Evolutionary conservation across 2,113 vertebrate genomes (phyloP), one percentile per base, ranked within the genome.

Genomic region (Struthio camelus): DNA sequence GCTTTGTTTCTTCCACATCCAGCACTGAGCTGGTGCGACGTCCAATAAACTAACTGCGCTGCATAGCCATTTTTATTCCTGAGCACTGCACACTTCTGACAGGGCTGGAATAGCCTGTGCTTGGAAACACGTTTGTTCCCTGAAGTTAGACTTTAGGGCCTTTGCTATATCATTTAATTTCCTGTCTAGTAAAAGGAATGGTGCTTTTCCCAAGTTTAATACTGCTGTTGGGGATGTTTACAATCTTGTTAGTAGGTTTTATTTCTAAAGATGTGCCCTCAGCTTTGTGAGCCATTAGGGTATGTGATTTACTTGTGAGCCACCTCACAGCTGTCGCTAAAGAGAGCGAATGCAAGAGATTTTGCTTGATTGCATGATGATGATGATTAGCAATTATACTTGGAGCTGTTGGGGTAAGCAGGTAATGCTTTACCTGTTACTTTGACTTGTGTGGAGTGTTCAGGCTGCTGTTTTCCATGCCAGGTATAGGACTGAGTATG

Each of bases 231-330:
- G 53, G 86, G 71, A 73, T 75, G 92, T 96, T 89, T 96, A 92
- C 61, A 76, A 16, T 54, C 81, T 80, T 66, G 78, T 96, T 96
- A 93, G 88, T 30, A 67, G 69, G 81, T 80, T 95, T 92, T 96
- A 91, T 96, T 89, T 96, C 82, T 88, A 19, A 86, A 80, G 80
- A 85, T 82, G 44, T 65, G 56, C 48, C 91, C 78, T 92, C 50
- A 24, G 73, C 80, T 96, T 93, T 90, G 80, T 70, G 72, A 91
- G 40, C 82, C 3, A 3, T 58, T 59, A 50, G 73, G 93, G 79
- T 65, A 40, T n/a, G 71, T 71, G 70, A 84, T 90, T 89, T 92
- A 93, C 48, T 51, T 81, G 59, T 48, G 24, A 88, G 44, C 66
- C 62, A 84, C 40, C 54, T 85, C 24, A 46, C 40, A 81, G 67